Conservation (phyloP, 2,797 vertebrate species). For the Amblyopsis hoosieri region DNA sequence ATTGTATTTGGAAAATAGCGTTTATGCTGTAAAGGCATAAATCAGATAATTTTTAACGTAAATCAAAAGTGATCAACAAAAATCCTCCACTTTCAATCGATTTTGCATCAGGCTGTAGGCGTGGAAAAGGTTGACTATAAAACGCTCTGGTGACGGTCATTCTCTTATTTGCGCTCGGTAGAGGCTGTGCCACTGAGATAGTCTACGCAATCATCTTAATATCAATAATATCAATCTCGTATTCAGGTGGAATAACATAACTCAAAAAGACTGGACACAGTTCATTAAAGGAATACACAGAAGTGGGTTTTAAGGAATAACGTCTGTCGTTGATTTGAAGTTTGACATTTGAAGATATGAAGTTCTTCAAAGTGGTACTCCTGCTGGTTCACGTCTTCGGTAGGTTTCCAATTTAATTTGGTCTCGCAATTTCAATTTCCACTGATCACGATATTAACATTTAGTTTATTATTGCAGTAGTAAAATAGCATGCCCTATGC, state of each 20-base stretch:
- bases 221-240: background rate
- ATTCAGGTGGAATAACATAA: conserved; percentile 32
- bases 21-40: too few relatives aligned
- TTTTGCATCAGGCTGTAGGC: conserved; percentile 23
- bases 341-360: conserved; percentile 63
- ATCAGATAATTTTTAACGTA: too few relatives aligned
- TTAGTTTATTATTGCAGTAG: background rate
- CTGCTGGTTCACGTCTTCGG: conserved; percentile 73
- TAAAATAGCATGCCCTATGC: background rate
- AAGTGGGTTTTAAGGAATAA: background rate
- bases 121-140: conserved; percentile 41
- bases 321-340: background rate
- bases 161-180: conserved; percentile 41
- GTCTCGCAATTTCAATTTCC: background rate
- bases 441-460: too few relatives aligned
- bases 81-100: too few relatives aligned
- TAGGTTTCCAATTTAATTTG: conserved; percentile 56
- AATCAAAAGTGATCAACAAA: too few relatives aligned
- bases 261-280: background rate
- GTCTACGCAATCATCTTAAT: background rate
- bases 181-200: background rate
- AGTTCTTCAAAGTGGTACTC: conserved; percentile 63
- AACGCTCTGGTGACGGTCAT: conserved; percentile 27
- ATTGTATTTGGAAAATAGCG: too few relatives aligned
- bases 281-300: conserved; percentile 42